Evolutionary conservation across 2,113 vertebrate genomes (phyloP).

Genomic region (Gymnobelideus leadbeateri): DNA sequence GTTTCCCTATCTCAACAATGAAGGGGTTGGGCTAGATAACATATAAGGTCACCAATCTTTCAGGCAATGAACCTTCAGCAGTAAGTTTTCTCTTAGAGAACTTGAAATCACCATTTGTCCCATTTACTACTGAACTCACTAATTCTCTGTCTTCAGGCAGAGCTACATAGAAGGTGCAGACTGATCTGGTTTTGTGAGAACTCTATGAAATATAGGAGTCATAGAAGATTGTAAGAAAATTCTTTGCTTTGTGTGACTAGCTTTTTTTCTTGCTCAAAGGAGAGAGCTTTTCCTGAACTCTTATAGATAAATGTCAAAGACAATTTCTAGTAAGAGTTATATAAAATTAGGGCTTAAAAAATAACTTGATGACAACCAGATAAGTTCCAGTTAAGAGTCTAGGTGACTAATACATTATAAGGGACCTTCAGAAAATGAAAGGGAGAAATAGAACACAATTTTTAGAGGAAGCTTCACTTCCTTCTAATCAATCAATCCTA

Average conservation of each 20-base stretch:
- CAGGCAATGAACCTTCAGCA: not conserved
- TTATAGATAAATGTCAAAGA: not conserved
- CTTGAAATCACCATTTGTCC: not conserved
- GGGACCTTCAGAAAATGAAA: not conserved
- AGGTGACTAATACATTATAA: not conserved
- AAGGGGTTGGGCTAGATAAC: not conserved
- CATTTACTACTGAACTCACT: not conserved
- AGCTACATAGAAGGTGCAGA: not conserved
- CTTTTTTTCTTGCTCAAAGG: not conserved
- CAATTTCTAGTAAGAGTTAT: not conserved
- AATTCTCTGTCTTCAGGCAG: not conserved
- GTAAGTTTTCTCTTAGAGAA: too few relatives aligned
- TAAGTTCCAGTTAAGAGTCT: not conserved
- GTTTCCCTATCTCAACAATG: too few relatives aligned
- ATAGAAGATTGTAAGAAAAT: not conserved
- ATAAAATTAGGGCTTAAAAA: slow-evolving; percentile 21
- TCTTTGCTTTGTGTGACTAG: not conserved
- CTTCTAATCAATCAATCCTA: not conserved
- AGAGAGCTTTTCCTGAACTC: not conserved
- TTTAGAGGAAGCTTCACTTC: not conserved
- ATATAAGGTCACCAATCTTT: not conserved
- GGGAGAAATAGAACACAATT: not conserved
- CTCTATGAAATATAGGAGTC: not conserved
- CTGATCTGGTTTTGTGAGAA: not conserved
- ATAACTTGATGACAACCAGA: not conserved